phyloP scores from a whole-genome alignment of 2,113 vertebrate genomes.

The Columbina picui region DNA sequence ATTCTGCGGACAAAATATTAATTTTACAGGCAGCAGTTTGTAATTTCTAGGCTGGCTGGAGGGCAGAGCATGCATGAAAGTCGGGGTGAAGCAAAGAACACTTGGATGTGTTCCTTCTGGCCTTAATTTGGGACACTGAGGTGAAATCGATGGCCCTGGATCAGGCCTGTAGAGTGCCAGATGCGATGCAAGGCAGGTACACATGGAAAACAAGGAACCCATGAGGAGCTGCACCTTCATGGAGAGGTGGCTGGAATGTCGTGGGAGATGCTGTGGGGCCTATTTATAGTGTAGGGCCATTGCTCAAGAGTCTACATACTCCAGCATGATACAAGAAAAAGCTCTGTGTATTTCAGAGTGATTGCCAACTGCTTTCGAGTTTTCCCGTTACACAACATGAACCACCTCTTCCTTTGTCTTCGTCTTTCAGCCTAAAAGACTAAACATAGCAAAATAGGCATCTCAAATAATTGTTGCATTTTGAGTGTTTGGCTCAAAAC shows the following conservation, averaged over 20 bases:
- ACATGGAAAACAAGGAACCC: neutral
- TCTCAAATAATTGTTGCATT: neutral
- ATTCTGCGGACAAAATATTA: constrained; percentile 11
- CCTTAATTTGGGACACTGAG: neutral
- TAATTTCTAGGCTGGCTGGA: neutral
- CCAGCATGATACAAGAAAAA: neutral
- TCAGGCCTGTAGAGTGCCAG: neutral
- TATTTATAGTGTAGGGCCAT: neutral
- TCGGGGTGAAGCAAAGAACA: neutral
- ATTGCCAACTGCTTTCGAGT: neutral
- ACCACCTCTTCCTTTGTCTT: neutral
- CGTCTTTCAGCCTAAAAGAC: neutral
- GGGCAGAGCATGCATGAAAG: neutral
- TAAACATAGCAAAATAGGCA: constrained; percentile 2
- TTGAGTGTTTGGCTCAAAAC: neutral
- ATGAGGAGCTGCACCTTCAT: neutral
- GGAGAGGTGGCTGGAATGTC: neutral
- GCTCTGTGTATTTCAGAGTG: neutral
- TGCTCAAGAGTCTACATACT: neutral
- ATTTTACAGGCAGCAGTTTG: neutral
- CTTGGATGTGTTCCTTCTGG: neutral
- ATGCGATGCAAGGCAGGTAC: neutral
- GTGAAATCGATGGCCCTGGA: neutral
- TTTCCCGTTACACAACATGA: neutral
- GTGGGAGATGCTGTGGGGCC: neutral